These are phyloP conservation scores for Labia minor DNA, from an alignment of 2,888 invertebrate genomes.

Conservation along the genomic window DNA sequence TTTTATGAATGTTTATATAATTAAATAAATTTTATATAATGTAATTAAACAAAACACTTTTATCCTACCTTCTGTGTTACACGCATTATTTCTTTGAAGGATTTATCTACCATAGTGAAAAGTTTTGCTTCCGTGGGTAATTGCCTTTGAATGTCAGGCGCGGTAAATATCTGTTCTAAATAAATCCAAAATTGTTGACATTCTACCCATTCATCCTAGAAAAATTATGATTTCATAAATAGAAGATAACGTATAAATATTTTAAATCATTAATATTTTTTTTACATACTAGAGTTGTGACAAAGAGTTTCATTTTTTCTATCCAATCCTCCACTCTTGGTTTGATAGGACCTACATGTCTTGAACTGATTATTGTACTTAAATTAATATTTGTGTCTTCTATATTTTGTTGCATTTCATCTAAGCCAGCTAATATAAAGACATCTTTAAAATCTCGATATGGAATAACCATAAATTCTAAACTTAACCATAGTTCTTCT, in stretches of 20 bases:
- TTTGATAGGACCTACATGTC: slow-evolving; percentile 76
- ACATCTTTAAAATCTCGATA: slow-evolving; percentile 78
- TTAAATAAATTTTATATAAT: no score
- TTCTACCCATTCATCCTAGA: slow-evolving; percentile 74
- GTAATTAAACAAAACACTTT: no score
- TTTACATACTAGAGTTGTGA: slow-evolving; percentile 59
- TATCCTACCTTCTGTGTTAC: slow-evolving; percentile 56
- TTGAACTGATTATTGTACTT: slow-evolving; percentile 75
- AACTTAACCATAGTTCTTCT: slow-evolving; percentile 70
- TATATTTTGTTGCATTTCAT: slow-evolving; percentile 68
- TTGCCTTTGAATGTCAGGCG: slow-evolving; percentile 88
- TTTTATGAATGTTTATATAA: no score
- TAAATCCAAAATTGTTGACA: slow-evolving; percentile 93
- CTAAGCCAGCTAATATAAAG: slow-evolving; percentile 70
- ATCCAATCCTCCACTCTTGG: slow-evolving; percentile 74
- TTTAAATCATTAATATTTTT: not conserved
- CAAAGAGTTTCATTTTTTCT: slow-evolving; percentile 62
- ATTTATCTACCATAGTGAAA: slow-evolving; percentile 76
- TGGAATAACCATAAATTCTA: slow-evolving; percentile 63
- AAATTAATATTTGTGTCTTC: slow-evolving; percentile 82
- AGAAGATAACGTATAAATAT: not conserved
- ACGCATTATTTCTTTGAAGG: slow-evolving; percentile 81
- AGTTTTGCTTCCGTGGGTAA: slow-evolving; percentile 81
- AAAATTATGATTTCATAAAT: slow-evolving; percentile 21
- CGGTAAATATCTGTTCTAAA: slow-evolving; percentile 86